Percentiles rank a stretch among this genome's conserved stretches.
phyloP scores from a whole-genome alignment of 2,113 vertebrate genomes.

The Blennius ocellaris region DNA sequence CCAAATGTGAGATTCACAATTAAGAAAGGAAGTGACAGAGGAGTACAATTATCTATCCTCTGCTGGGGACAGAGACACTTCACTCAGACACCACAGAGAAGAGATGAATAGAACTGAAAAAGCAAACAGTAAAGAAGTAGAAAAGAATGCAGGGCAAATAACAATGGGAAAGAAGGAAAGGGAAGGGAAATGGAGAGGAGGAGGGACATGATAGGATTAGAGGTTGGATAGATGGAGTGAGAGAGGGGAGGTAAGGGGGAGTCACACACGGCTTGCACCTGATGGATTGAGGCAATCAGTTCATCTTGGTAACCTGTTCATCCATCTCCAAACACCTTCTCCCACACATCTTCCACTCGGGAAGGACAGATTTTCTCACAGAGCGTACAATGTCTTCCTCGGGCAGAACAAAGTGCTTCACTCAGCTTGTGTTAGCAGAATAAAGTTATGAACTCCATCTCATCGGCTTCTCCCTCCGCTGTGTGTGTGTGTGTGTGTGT shows the following conservation, averaged over 20 bases:
- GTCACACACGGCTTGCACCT: conserved; percentile 32
- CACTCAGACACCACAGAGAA: conserved; percentile 15
- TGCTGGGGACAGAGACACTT: conserved; percentile 15
- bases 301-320: background rate
- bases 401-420: background rate
- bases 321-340: background rate
- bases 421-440: conserved; percentile 30
- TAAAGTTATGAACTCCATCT: too few species aligned
- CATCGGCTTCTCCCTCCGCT: too few species aligned
- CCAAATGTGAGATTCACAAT: conserved; percentile 4
- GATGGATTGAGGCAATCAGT: conserved; percentile 43
- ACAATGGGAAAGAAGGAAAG: background rate
- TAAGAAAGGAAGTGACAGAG: conserved; percentile 23
- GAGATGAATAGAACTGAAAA: too few species aligned
- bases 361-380: conserved; percentile 30
- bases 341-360: background rate
- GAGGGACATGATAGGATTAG: conserved; percentile 15
- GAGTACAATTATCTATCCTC: conserved; percentile 12
- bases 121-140: too few species aligned
- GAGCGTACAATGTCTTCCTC: conserved; percentile 28
- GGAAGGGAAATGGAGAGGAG: background rate
- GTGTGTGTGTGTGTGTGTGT: conserved; percentile 9
- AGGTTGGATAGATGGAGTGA: conserved; percentile 25
- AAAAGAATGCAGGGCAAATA: too few species aligned
- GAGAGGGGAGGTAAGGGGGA: background rate